Evolutionary conservation across 2,888 invertebrate genomes (phyloP), one percentile per base, ranked within the genome.

Genomic region (Nycteola revayana): DNA sequence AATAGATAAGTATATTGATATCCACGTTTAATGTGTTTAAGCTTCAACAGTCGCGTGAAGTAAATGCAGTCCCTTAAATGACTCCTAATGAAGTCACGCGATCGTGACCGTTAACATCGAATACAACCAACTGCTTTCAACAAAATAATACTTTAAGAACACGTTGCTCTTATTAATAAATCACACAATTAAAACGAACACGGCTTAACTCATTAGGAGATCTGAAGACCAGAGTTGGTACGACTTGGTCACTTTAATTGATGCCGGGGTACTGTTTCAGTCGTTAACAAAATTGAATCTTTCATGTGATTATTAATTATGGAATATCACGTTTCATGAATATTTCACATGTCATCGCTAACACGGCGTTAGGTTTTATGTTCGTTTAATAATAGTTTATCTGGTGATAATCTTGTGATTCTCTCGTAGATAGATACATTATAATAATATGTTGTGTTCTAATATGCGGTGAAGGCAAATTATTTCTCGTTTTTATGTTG

Each of bases 251-350:
- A 60, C 55, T 57, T 64, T 72, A 71, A 76, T 78, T 75, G 74
- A 74, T 68, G 64, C 64, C 61, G 53, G 66, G 75, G 66, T 78
- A 66, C 57, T 66, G 58, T 78, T 74, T 67, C 73, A 71, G 57
- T 61, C 55, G 57, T 63, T 62, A 57, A 56, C 44, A 37, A 35
- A 46, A 36, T 48, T 56, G 45, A 55, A 52, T 60, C 64, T 66
- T 60, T 72, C 62, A 63, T 66, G 56, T 67, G 62, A 57, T 60
- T 62, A 49, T 60, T 51, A 68, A 69, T 66, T 54, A 46, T 43
- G 18, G 33, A 38, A 50, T 61, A 63, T 73, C 72, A 45, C 45
- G 48, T 75, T 68, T 58, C 66, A 43, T 27, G 36, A 33, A 25
- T 36, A 47, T 42, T 49, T 49, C 41, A 46, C 56, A 35, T 47